phyloP scores from a whole-genome alignment of 2,113 vertebrate species.

The Collichthys lucidus region DNA sequence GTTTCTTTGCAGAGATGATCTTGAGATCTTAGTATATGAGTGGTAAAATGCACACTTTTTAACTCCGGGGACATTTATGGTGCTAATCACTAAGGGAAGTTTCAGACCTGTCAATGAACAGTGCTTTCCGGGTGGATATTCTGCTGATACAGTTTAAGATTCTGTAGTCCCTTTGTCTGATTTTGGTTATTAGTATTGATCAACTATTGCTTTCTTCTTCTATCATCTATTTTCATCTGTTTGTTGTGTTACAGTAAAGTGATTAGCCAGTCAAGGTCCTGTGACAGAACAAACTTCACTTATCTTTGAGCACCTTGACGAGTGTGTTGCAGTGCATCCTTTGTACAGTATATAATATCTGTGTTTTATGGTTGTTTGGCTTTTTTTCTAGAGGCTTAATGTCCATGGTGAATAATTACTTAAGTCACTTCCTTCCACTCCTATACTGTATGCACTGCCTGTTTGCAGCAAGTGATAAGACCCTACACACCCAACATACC shows the following conservation, averaged over 20 bases:
- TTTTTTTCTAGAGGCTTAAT: constrained; percentile 13
- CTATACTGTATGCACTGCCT: background rate
- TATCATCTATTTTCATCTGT: background rate
- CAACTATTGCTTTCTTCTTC: background rate
- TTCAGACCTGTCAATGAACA: background rate
- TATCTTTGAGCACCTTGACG: background rate
- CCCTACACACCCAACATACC: constrained; percentile 33
- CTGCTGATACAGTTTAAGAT: background rate
- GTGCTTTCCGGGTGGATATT: background rate
- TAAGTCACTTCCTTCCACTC: constrained; percentile 34
- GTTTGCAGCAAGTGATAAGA: constrained; percentile 36
- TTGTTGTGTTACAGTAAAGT: background rate
- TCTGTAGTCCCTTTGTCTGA: background rate
- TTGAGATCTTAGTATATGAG: background rate
- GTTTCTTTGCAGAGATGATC: constrained; percentile 8
- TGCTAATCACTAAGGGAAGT: background rate
- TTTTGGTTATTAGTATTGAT: background rate
- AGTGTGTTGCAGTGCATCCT: background rate
- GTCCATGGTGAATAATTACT: constrained; percentile 11
- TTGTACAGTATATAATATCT: background rate
- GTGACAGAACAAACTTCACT: background rate
- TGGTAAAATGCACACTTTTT: background rate
- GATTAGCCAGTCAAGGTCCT: background rate
- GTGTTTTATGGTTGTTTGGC: background rate
- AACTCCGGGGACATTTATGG: background rate